A percentile compares a stretch with the other conserved stretches of the same genome.
These are phyloP conservation scores for Heliconius hewitsoni DNA, from an alignment of 1,140 invertebrate genomes.

Conservation along the genomic window DNA sequence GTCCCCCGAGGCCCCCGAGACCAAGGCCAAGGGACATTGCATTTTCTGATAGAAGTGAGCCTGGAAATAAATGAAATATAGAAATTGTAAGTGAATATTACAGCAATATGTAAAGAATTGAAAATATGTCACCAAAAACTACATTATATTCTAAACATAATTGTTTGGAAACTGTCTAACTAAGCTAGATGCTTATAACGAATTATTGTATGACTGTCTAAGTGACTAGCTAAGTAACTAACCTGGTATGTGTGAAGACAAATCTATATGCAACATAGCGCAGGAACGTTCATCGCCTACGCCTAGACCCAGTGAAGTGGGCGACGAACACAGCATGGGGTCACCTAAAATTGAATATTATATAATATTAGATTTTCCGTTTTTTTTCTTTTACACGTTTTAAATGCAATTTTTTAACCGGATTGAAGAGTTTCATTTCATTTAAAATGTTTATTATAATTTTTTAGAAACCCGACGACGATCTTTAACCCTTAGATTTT, in stretches of 20 bases:
- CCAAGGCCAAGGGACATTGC: slow-evolving; percentile 46
- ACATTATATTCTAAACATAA: too few relatives aligned
- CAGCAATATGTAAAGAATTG: too few relatives aligned
- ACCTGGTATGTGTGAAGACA: slow-evolving; percentile 45
- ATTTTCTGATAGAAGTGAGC: slow-evolving; percentile 49
- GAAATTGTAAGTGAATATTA: not conserved
- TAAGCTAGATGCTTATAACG: not conserved
- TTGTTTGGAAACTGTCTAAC: not conserved
- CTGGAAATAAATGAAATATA: slow-evolving; percentile 36
- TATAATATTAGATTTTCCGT: not conserved
- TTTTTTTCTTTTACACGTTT: too few relatives aligned
- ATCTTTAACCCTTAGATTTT: too few relatives aligned
- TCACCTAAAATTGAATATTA: slow-evolving; percentile 57
- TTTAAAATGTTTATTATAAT: too few relatives aligned
- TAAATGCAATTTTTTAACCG: too few relatives aligned
- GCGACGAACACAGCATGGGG: slow-evolving; percentile 80
- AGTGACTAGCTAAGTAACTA: not conserved
- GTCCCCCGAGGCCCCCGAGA: slow-evolving; percentile 34
- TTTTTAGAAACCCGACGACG: too few relatives aligned
- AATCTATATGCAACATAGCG: slow-evolving; percentile 60
- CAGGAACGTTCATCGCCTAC: slow-evolving; percentile 47
- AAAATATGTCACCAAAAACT: too few relatives aligned
- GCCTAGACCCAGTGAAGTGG: slow-evolving; percentile 70
- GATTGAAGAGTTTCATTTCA: too few relatives aligned
- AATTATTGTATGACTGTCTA: not conserved